phyloP scores from a whole-genome alignment of 1,140 invertebrate species.

The Drosophila pandora region DNA sequence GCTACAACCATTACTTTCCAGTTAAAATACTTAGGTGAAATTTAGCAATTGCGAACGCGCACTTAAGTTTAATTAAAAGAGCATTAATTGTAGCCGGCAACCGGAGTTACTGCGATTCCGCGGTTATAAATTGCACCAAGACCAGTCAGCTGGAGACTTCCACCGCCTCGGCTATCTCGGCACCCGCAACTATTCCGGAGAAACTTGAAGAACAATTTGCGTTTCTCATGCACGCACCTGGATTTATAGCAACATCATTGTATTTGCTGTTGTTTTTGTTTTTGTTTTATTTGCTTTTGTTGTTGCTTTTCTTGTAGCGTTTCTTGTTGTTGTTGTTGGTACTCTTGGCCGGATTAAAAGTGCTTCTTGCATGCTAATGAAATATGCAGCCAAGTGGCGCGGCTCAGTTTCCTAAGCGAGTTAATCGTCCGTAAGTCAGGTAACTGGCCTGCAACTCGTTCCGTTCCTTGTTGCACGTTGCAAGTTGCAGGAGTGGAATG shows the following conservation, averaged over 20 bases:
- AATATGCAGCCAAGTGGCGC: constrained; percentile 70
- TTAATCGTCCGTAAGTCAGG: constrained; percentile 46
- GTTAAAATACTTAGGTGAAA: constrained; percentile 59
- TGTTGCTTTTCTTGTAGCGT: background rate
- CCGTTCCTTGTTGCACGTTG: background rate
- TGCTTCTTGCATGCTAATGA: constrained; percentile 70
- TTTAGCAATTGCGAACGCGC: constrained; percentile 77
- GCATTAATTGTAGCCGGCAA: constrained; percentile 74
- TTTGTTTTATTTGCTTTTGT: constrained; percentile 11
- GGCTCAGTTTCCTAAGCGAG: constrained; percentile 46
- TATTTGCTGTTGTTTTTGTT: background rate
- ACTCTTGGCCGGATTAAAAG: constrained; percentile 51
- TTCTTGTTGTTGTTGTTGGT: constrained; percentile 21
- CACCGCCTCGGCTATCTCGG: constrained; percentile 39
- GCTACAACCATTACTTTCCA: constrained; percentile 3
- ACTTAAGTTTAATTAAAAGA: constrained; percentile 80
- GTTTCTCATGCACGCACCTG: constrained; percentile 39
- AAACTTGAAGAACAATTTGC: constrained; percentile 68
- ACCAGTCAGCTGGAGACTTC: constrained; percentile 36
- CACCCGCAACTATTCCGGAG: constrained; percentile 59
- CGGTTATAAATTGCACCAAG: constrained; percentile 54
- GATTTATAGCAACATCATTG: constrained; percentile 58
- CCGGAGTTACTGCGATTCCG: constrained; percentile 26
- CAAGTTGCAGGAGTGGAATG: background rate
- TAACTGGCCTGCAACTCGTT: constrained; percentile 23